A percentile compares a stretch with the other conserved stretches of the same genome.
phyloP scores from a whole-genome alignment of 2,113 vertebrate genomes.

The Ciconia maguari region DNA sequence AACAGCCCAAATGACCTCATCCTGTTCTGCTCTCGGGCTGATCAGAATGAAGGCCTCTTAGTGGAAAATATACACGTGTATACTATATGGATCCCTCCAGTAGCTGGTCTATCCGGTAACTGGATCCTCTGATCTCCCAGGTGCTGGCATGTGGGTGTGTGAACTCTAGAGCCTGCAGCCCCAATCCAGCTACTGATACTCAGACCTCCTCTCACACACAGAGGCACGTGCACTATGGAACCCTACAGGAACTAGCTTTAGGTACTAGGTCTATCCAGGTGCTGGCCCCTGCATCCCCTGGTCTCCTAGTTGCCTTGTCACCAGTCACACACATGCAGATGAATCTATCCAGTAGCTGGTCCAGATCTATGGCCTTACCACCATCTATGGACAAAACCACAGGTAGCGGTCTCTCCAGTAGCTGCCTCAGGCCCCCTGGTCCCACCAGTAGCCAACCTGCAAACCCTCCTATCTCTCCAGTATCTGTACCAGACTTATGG shows the following conservation, averaged over 20 bases:
- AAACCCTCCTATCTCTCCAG: background rate
- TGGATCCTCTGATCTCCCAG: background rate
- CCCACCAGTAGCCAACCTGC: no score
- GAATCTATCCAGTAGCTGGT: background rate
- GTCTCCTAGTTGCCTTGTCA: background rate
- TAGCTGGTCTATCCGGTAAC: background rate
- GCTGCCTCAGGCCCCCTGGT: background rate
- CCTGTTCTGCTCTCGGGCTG: background rate
- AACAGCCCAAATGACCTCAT: background rate
- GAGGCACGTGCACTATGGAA: background rate
- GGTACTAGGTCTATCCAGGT: background rate
- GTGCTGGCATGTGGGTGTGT: background rate
- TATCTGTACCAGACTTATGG: background rate
- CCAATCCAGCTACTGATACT: background rate
- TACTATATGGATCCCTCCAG: background rate
- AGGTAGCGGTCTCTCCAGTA: background rate
- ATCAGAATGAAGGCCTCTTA: background rate
- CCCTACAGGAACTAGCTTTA: background rate
- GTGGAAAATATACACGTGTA: background rate
- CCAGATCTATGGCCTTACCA: background rate
- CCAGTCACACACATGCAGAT: no score
- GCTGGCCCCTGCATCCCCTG: background rate
- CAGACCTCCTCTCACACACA: background rate
- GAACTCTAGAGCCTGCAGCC: background rate
- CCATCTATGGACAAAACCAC: background rate